Evolutionary conservation across 2,113 vertebrate species (phyloP).

Genomic region (Myrmophylax atrothorax): DNA sequence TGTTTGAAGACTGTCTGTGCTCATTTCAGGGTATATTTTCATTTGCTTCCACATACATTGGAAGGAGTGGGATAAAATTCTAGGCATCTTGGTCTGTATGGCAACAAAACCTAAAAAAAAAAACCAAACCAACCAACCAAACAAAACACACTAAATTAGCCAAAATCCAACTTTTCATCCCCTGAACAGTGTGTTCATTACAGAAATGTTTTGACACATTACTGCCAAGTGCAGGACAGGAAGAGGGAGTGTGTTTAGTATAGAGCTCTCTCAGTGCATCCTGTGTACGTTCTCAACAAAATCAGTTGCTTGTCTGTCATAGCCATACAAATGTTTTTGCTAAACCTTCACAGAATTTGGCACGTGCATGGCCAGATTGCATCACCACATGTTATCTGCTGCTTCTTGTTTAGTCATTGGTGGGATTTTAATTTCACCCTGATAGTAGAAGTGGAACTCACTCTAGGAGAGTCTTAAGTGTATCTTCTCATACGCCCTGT

Average conservation of each 20-base stretch:
- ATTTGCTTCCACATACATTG: not conserved
- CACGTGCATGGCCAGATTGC: accelerated
- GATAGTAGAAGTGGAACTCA: not conserved
- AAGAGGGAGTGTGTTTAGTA: not conserved
- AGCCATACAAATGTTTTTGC: not conserved
- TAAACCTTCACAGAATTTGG: not conserved
- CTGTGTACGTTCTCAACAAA: not conserved
- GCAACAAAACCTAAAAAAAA: not conserved
- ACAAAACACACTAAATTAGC: not conserved
- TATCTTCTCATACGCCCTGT: not conserved
- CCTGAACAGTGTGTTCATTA: not conserved
- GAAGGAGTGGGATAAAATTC: not conserved
- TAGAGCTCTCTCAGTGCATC: not conserved
- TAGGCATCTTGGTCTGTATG: not conserved
- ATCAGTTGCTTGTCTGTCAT: not conserved
- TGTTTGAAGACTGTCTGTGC: not conserved
- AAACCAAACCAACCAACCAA: not conserved
- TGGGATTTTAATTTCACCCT: not conserved
- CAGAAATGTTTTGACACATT: not conserved
- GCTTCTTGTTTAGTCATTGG: not conserved
- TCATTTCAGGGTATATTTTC: not conserved
- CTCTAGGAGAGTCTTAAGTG: not conserved
- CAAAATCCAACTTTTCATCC: not conserved
- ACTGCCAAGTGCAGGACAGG: not conserved
- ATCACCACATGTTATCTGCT: not conserved